Base-by-base conservation (phyloP, 2,888 invertebrate genomes). In the Oxytorus armatus region DNA sequence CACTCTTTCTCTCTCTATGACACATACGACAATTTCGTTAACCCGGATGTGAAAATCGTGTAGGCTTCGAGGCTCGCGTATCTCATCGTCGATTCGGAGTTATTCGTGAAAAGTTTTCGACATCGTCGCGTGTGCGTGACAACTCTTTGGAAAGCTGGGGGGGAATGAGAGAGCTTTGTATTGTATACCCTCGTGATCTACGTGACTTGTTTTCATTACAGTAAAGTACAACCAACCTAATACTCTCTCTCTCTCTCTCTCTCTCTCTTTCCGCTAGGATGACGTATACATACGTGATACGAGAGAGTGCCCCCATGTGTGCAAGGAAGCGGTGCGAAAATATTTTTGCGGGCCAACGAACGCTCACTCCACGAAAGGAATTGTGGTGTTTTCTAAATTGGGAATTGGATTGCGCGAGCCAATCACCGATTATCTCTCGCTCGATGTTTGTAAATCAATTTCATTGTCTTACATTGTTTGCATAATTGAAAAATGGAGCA, bases 121-220 rank as follows among this genome's bases (percentile, higher is more conserved):
- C 72, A 61, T 75, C 72, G 69, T 61, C 49, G 53, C 42, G 59
- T 66, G 69, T 72, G 66, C 66, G 59, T 79, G 78, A 79, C 63
- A n/a, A 25, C 47, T 49, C 51, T 55, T 61, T 63, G 72, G 14
- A 72, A 59, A 80, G 47, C 66, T n/a, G n/a, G n/a, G 59, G 59
- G 65, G 53, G 51, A 53, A 14, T 16, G 39, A 42, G 57, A 51
- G 36, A 72, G 36, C 14, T 21, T 36, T 49, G 72, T 61, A 18
- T 59, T 61, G 72, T 69, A 42, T 69, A 57, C 63, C 49, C 65
- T 75, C 70, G 59, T 66, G 36, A 57, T 66, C 47, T 76, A 80
- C 79, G 79, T 80, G 79, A 80, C 72, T 80, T 68, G 79, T 72
- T 80, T 80, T 76, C 79, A 76, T 76, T 76, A 68, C 79, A 47